Percentiles rank a stretch among this genome's conserved stretches.
phyloP scores from a whole-genome alignment of 2,797 vertebrate genomes.

The Buceros bicornis region DNA sequence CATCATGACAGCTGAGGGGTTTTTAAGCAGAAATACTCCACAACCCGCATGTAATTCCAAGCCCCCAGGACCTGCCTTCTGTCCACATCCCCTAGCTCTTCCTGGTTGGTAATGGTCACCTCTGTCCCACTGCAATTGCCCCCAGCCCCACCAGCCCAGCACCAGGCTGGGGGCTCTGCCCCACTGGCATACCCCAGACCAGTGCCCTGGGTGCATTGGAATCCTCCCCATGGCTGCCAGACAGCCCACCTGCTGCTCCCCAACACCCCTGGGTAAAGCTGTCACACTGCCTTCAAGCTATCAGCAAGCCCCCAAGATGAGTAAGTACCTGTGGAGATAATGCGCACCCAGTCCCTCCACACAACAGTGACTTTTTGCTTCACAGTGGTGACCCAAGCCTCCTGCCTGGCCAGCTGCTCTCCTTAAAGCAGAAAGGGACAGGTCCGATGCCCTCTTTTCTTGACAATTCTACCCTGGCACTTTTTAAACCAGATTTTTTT shows the following conservation, averaged over 20 bases:
- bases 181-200: not conserved
- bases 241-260: not conserved
- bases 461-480: not conserved
- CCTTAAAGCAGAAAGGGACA: not conserved
- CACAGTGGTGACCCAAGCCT: not conserved
- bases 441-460: not conserved
- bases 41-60: not conserved
- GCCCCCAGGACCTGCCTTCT: not conserved
- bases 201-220: too few species aligned
- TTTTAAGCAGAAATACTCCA: not conserved
- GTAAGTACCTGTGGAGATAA: not conserved
- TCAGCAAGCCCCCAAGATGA: not conserved
- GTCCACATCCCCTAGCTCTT: not conserved
- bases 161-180: not conserved
- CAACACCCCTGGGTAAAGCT: not conserved
- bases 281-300: not conserved
- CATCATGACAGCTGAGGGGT: fast-evolving
- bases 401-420: not conserved
- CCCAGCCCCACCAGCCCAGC: not conserved
- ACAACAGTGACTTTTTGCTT: not conserved
- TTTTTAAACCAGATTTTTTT: not conserved
- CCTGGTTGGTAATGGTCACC: not conserved
- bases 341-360: not conserved
- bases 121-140: fast-evolving
- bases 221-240: not conserved